These are phyloP conservation scores for Yoshiicerus persimilis DNA, from an alignment of 1,140 invertebrate species.

Conservation along the genomic window DNA sequence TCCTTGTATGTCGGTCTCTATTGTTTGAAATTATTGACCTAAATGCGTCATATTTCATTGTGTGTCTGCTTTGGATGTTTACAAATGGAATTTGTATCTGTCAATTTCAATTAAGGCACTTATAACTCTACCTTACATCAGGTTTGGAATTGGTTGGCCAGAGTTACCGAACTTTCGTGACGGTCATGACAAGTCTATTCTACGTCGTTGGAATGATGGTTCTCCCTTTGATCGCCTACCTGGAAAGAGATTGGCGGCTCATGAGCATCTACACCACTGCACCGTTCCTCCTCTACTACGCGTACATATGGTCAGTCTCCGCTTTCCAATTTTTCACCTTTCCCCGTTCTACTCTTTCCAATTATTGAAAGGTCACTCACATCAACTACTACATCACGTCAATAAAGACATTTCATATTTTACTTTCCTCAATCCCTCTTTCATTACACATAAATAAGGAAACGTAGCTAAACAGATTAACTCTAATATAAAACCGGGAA, in stretches of 20 bases:
- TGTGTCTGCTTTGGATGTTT: background rate
- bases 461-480: no score
- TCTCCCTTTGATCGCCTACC: conserved; percentile 75
- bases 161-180: conserved; percentile 85
- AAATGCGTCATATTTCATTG: background rate
- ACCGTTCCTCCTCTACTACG: conserved; percentile 79
- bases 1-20: background rate
- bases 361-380: background rate
- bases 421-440: background rate
- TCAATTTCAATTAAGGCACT: conserved; percentile 3
- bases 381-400: background rate
- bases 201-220: conserved; percentile 83
- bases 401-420: background rate
- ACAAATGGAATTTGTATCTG: background rate
- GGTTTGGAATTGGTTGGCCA: conserved; percentile 85
- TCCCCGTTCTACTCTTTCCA: background rate
- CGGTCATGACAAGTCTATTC: conserved; percentile 85
- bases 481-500: no score
- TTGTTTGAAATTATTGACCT: background rate
- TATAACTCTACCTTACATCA: conserved; percentile 53
- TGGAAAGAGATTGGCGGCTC: conserved; percentile 77
- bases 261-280: conserved; percentile 76
- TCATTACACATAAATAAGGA: no score
- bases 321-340: background rate
- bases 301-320: conserved; percentile 59